Conservation (phyloP, 2,888 invertebrate genomes). For the Deroplatys truncata region DNA sequence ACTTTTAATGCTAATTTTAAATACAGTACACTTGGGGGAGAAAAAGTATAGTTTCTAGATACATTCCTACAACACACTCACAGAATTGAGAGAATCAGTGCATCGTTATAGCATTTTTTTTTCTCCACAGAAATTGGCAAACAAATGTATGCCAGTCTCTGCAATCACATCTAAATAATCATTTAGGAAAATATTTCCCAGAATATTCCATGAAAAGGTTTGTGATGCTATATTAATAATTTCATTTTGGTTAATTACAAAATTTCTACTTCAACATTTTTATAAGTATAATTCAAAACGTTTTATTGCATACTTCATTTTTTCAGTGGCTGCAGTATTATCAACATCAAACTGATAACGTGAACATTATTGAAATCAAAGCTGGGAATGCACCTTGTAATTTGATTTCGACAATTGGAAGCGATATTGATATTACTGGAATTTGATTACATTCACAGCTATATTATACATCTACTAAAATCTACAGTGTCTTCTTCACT, state of each 20-base stretch:
- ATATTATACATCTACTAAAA: constrained; percentile 2
- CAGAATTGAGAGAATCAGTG: background rate
- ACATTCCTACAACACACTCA: background rate
- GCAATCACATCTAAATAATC: background rate
- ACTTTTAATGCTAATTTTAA: background rate
- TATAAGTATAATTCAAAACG: background rate
- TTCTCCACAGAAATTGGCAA: constrained; percentile 1
- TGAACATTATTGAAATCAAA: background rate
- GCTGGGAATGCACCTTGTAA: background rate
- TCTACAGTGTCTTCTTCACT: constrained; percentile 3
- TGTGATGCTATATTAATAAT: background rate
- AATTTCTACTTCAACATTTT: background rate
- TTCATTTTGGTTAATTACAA: background rate
- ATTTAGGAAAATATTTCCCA: constrained; percentile 23
- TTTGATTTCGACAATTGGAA: background rate
- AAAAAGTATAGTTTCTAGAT: background rate
- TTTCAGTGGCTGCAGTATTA: background rate
- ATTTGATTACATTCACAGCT: constrained; percentile 1
- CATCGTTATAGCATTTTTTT: background rate
- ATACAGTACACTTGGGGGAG: background rate
- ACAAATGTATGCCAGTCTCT: background rate
- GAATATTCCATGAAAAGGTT: constrained; percentile 11
- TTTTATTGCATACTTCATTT: background rate
- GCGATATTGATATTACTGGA: constrained; percentile 1
- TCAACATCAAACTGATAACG: background rate